Evolutionary conservation across 2,888 invertebrate species (phyloP).

Genomic region (Dasypogon diadema): DNA sequence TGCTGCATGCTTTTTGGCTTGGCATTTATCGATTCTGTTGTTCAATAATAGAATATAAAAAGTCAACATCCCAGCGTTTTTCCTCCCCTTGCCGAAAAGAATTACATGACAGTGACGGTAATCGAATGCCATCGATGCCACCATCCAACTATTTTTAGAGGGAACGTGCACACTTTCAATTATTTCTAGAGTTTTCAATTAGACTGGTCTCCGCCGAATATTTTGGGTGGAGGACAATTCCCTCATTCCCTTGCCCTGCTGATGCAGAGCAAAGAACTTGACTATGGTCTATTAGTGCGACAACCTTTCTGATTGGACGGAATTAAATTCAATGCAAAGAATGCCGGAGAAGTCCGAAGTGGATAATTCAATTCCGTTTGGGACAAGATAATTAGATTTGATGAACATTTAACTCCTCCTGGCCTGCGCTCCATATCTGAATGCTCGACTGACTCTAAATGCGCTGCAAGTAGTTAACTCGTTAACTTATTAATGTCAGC

Average conservation of each 20-base stretch:
- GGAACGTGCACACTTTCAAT: background rate
- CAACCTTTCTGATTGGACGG: constrained; percentile 18
- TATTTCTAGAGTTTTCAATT: constrained; percentile 3
- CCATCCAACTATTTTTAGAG: background rate
- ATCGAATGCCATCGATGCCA: constrained; percentile 1
- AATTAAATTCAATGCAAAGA: constrained; percentile 10
- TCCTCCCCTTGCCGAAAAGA: background rate
- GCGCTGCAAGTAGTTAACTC: background rate
- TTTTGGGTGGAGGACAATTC: no score
- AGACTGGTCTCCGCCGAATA: background rate
- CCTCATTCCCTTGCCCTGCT: no score
- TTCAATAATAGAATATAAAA: constrained; percentile 3
- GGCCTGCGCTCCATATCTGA: background rate
- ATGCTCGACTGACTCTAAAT: background rate
- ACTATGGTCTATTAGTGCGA: no score
- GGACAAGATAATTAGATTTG: constrained; percentile 40
- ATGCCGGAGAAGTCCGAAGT: constrained; percentile 15
- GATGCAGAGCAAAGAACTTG: no score
- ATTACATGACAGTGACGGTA: background rate
- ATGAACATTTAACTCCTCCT: constrained; percentile 23
- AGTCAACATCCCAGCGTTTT: background rate
- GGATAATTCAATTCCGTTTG: constrained; percentile 45
- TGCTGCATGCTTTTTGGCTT: background rate
- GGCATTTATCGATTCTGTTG: background rate
- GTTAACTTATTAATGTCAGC: background rate